Conservation (phyloP, 1,140 invertebrate genomes). For the Zaprionus lachaisei region DNA sequence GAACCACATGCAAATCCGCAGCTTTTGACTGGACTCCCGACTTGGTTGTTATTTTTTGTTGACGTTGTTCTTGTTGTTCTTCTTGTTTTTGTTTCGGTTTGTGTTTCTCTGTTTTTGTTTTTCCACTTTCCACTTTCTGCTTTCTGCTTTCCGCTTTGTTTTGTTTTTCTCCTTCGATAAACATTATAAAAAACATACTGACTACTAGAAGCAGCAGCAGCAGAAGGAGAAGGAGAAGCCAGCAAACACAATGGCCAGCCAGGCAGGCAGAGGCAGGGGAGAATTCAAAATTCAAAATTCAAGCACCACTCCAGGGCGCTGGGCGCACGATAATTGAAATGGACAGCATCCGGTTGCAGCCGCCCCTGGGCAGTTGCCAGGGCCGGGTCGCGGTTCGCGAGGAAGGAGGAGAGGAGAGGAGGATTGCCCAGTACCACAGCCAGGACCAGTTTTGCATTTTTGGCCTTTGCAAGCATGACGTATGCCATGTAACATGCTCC, state of each 20-base stretch:
- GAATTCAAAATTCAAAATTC: conserved; percentile 69
- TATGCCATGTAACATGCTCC: conserved; percentile 33
- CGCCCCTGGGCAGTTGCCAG: conserved; percentile 23
- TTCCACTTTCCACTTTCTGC: conserved; percentile 8
- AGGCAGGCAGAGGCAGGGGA: conserved; percentile 16
- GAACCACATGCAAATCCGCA: conserved; percentile 69
- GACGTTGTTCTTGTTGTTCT: background rate
- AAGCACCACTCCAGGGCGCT: conserved; percentile 71
- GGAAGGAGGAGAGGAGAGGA: background rate
- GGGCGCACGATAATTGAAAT: conserved; percentile 77
- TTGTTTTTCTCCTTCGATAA: conserved; percentile 36
- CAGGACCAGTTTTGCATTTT: conserved; percentile 24
- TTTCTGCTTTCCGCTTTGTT: conserved; percentile 8
- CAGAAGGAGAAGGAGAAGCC: conserved; percentile 10
- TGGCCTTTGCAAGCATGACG: conserved; percentile 29
- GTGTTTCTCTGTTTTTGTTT: background rate
- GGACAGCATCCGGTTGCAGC: conserved; percentile 77
- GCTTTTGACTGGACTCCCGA: conserved; percentile 7
- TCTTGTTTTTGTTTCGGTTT: background rate
- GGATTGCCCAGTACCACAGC: background rate
- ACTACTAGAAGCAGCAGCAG: conserved; percentile 48
- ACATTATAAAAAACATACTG: conserved; percentile 73
- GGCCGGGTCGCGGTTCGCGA: background rate
- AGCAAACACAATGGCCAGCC: conserved; percentile 53
- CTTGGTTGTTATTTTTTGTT: background rate